Evolutionary conservation across 1,140 invertebrate genomes (phyloP), one percentile per base, ranked within the genome.

Genomic region (Conus betulinus): DNA sequence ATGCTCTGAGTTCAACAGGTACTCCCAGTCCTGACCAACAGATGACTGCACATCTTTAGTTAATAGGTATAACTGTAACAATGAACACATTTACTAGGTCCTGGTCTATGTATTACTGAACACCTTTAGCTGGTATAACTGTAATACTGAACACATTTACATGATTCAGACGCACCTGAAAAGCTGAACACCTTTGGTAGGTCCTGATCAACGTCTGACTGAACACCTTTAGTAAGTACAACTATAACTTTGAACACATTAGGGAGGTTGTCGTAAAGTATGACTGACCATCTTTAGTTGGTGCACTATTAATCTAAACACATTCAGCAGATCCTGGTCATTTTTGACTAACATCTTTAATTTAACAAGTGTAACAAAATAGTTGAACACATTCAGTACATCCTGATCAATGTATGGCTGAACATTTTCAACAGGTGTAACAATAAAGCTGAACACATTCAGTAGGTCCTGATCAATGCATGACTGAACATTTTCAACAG

Each of bases 11-110:
- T 96, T 96, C 1, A 97, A 89, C 57, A 98, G 93, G 91, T 97
- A 97, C 10, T 97, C 96, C 98, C 98, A 98, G 94, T 98, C 98
- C 91, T 97, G 88, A 83, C 91, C 90, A 85, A 82, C 87, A 90
- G 55, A 67, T 51, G 53, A 27, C 87, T 27, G 25, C 57, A 39
- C 20, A 25, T 7, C 57, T 20, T 63, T 55, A 55, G 57, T 39
- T 13, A 27, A 20, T 51, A 51, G 55, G 67, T 53, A 39, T 39
- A 87, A 74, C 27, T 55, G 86, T 55, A 39, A 87, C 78, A 81
- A 27, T 15, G 27, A 15, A 71, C 67, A n/a, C 67, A 11, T 10
- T 71, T 3, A 71, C 11, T 23, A 23, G 23, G 94, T 98, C 98
- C 90, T 97, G 87, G 84, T 92, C 90, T 82, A 84, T 88, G 89